Conservation (phyloP, 2,888 invertebrate species). For the Cloeon dipterum region DNA sequence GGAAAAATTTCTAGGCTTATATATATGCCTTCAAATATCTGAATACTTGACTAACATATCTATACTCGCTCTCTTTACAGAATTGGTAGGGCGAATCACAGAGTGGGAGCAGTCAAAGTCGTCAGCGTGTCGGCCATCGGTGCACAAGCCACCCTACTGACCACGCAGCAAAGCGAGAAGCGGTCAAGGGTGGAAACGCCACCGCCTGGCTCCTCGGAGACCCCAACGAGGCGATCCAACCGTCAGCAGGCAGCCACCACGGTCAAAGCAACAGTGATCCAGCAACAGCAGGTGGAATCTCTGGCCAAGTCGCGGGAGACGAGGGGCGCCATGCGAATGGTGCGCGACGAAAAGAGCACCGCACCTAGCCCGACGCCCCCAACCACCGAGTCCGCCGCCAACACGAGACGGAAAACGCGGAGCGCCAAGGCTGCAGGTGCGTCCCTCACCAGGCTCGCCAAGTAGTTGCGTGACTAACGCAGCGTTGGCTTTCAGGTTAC, state of each 20-base stretch:
- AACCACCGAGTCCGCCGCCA: constrained; percentile 8
- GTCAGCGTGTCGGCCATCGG: no score
- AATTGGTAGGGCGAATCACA: background rate
- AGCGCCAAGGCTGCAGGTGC: constrained; percentile 11
- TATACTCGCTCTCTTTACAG: no score
- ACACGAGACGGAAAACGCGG: constrained; percentile 12
- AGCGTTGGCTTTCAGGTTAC: no score
- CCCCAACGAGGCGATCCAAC: constrained; percentile 16
- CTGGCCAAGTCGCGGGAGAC: constrained; percentile 4
- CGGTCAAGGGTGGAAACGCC: constrained; percentile 3
- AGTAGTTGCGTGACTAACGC: no score
- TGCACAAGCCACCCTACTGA: no score
- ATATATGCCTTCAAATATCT: no score
- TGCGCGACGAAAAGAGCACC: constrained; percentile 1
- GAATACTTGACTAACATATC: no score
- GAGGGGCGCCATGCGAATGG: constrained; percentile 3
- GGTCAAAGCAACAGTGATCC: constrained; percentile 4
- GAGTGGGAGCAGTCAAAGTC: background rate
- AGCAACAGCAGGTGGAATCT: constrained; percentile 3
- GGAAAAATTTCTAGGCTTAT: no score
- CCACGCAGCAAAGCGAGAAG: no score
- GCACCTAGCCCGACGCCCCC: constrained; percentile 2
- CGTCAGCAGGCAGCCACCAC: constrained; percentile 9
- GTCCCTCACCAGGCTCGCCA: no score
- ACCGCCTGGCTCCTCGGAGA: constrained; percentile 4